Evolutionary conservation across 2,113 vertebrate genomes (phyloP).

Genomic region (Alexandromys fortis): DNA sequence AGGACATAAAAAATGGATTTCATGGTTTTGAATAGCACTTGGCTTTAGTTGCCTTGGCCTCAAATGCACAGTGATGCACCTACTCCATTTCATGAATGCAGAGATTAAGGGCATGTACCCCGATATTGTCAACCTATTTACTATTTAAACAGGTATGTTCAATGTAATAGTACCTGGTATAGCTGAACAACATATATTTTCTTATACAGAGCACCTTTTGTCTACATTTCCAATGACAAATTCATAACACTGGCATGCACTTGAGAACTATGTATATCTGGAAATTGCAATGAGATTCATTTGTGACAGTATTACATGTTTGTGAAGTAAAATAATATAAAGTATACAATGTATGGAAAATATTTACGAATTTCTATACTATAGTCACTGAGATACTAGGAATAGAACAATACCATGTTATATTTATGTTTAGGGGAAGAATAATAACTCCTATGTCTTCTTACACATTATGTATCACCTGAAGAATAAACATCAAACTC

Average conservation of each 20-base stretch:
- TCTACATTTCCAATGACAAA: neutral
- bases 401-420: too few relatives aligned
- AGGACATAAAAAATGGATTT: neutral
- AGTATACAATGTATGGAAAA: too few relatives aligned
- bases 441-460: too few relatives aligned
- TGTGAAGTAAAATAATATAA: too few relatives aligned
- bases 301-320: neutral
- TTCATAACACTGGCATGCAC: neutral
- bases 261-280: neutral
- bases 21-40: neutral
- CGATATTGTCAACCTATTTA: neutral
- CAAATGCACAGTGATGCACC: neutral
- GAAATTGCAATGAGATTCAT: neutral
- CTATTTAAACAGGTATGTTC: neutral
- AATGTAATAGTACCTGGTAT: neutral
- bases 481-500: too few relatives aligned
- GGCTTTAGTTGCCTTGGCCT: neutral
- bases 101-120: neutral
- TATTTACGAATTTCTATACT: too few relatives aligned
- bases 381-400: too few relatives aligned
- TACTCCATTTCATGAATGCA: neutral
- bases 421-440: too few relatives aligned
- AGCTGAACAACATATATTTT: neutral
- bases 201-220: neutral
- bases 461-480: too few relatives aligned